Conservation (phyloP, 2,888 invertebrate genomes). For the Hylaea fasciaria region DNA sequence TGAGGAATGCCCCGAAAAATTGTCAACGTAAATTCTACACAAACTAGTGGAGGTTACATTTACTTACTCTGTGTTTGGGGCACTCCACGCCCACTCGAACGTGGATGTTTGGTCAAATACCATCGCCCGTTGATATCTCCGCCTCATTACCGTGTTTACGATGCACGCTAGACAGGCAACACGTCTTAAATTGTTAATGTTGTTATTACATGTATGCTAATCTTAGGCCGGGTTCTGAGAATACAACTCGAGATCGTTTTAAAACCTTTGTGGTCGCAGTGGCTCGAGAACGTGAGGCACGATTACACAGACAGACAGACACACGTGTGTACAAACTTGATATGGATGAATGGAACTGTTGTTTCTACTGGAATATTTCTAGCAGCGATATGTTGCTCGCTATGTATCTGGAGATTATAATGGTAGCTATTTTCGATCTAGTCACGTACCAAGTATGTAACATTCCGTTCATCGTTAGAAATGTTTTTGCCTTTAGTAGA, state of each 20-base stretch:
- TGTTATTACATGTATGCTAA: constrained; percentile 24
- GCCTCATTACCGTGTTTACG: constrained; percentile 14
- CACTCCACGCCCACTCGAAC: constrained; percentile 17
- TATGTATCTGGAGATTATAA: constrained; percentile 7
- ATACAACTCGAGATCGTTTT: constrained; percentile 14
- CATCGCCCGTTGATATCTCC: constrained; percentile 14
- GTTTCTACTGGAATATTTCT: constrained; percentile 47
- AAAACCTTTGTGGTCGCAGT: constrained; percentile 41
- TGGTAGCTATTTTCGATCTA: constrained; percentile 42
- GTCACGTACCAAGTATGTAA: constrained; percentile 36
- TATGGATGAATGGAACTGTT: constrained; percentile 58
- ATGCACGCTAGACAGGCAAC: constrained; percentile 8
- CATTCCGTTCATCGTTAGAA: constrained; percentile 1
- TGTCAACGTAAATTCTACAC: too few species aligned
- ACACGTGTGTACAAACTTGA: constrained; percentile 53
- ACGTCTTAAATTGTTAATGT: constrained; percentile 8
- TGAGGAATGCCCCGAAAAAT: constrained; percentile 26
- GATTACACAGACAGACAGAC: constrained; percentile 34
- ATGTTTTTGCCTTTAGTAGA: neutral
- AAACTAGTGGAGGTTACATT: constrained; percentile 23
- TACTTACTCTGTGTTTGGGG: constrained; percentile 27
- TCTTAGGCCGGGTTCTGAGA: constrained; percentile 15
- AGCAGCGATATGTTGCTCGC: constrained; percentile 36
- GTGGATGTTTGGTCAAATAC: constrained; percentile 9
- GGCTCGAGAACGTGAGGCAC: constrained; percentile 49